Percentiles rank a stretch among this genome's conserved stretches.
Conservation (phyloP, 2,888 invertebrate species). For the Parthenolecanium corni region DNA sequence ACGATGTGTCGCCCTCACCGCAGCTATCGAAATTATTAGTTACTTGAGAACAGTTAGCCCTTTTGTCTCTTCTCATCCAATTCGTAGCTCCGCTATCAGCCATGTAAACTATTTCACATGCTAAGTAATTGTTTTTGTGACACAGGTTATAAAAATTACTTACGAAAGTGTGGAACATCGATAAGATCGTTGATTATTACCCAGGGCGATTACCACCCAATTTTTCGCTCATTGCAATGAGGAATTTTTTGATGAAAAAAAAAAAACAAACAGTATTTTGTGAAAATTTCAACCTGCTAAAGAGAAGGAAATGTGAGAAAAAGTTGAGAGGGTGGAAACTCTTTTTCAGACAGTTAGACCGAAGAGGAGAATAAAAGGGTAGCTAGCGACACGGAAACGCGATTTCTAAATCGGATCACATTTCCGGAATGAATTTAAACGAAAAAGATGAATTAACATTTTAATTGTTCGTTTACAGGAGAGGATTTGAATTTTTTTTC, state of each 20-base stretch:
- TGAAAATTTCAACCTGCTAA: no score
- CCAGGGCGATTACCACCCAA: no score
- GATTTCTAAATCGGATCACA: slow-evolving; percentile 22
- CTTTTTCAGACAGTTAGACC: neutral
- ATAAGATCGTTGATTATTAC: no score
- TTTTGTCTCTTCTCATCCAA: neutral
- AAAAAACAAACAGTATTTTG: no score
- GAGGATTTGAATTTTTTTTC: slow-evolving; percentile 9
- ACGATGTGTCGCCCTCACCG: neutral
- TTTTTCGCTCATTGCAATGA: no score
- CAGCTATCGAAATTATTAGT: neutral
- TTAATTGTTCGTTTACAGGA: slow-evolving; percentile 24
- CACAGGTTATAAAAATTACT: no score
- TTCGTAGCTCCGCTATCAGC: neutral
- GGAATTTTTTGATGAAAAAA: no score
- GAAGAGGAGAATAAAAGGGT: slow-evolving; percentile 9
- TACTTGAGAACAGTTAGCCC: neutral
- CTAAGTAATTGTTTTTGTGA: neutral
- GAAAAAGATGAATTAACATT: slow-evolving; percentile 27
- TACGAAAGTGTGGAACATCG: no score
- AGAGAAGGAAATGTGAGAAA: no score
- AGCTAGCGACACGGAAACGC: neutral
- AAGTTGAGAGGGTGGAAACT: no score
- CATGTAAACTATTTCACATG: neutral
- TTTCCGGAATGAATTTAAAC: slow-evolving; percentile 21